Evolutionary conservation across 2,113 vertebrate genomes (phyloP), one percentile per base, ranked within the genome.

Genomic region (Hippocampus zosterae): DNA sequence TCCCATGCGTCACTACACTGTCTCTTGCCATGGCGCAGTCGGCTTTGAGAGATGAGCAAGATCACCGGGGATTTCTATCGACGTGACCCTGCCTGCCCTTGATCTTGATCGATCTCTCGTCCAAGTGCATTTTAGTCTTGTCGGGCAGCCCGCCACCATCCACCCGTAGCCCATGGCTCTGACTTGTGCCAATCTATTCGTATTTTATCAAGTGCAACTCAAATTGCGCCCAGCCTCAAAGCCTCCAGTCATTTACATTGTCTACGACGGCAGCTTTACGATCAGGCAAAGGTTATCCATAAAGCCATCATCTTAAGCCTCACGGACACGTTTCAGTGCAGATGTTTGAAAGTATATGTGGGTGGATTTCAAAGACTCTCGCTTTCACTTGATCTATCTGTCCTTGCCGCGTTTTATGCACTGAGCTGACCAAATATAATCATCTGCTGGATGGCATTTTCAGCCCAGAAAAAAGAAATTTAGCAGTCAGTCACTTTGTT

Each of bases 31-130:
- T 46, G 69, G 82, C 78, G 74, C 69, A 84, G 83, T 78, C 63
- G 48, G 57, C 83, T 81, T 80, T 79, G 73, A 76, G 81, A 85
- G 81, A 88, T 84, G 82, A 77, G 77, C 56, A 69, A 75, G 86
- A 89, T 88, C 87, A 89, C 77, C 80, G 76, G 88, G 84, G 85
- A 88, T 85, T 84, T 88, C 85, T 78, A 53, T 81, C 69, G 73
- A 42, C 75, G 77, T 87, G 87, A 86, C 84, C 87, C 62, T 1
- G 64, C 12, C 4, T 73, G 81, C 84, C 85, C 88, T 87, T 83
- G 76, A 80, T 76, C 77, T 81, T 83, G 80, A 84, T 85, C 72
- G 77, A 82, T 84, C 81, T 81, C 79, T 67, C 72, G 83, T 70
- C 70, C 69, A 75, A 81, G 70, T 78, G 72, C 80, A 76, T 82